Conservation (phyloP, 2,797 vertebrate species). For the Gephyroberyx darwinii region DNA sequence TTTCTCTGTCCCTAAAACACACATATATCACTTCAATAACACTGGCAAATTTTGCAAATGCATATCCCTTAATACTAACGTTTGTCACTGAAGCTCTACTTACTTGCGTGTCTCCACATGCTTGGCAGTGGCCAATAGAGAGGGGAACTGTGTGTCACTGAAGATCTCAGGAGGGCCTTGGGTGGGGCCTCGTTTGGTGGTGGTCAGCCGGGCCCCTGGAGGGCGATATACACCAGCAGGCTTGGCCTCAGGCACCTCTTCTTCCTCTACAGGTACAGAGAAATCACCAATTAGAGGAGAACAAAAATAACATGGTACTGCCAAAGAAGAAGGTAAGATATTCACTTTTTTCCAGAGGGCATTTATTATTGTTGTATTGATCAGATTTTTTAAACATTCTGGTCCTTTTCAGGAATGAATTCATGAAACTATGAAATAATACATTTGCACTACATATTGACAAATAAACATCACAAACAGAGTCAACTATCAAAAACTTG, state of each 20-base stretch:
- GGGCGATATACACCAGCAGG: conserved; percentile 93
- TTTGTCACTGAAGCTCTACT: conserved; percentile 46
- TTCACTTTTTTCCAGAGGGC: too few relatives aligned
- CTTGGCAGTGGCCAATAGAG: conserved; percentile 93
- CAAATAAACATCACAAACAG: too few relatives aligned
- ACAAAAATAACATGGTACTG: not conserved
- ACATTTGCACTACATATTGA: too few relatives aligned
- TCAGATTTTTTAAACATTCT: too few relatives aligned
- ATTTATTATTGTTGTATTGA: too few relatives aligned
- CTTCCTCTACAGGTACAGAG: conserved; percentile 75
- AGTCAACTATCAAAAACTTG: too few relatives aligned
- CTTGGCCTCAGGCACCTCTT: conserved; percentile 89
- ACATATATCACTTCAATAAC: conserved; percentile 4
- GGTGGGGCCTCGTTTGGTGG: conserved; percentile 77
- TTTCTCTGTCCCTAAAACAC: conserved; percentile 91
- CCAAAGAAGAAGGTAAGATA: not conserved
- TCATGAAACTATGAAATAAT: too few relatives aligned
- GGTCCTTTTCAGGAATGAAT: too few relatives aligned
- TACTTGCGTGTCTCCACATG: conserved; percentile 96
- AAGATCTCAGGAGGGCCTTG: conserved; percentile 96
- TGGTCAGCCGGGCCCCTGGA: conserved; percentile 89
- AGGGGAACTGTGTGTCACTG: conserved; percentile 95
- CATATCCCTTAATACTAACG: not conserved
- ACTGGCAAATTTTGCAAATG: not conserved
- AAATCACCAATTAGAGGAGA: not conserved